Evolutionary conservation across 2,797 vertebrate genomes (phyloP), one percentile per base, ranked within the genome.

Genomic region (Helostoma temminkii): DNA sequence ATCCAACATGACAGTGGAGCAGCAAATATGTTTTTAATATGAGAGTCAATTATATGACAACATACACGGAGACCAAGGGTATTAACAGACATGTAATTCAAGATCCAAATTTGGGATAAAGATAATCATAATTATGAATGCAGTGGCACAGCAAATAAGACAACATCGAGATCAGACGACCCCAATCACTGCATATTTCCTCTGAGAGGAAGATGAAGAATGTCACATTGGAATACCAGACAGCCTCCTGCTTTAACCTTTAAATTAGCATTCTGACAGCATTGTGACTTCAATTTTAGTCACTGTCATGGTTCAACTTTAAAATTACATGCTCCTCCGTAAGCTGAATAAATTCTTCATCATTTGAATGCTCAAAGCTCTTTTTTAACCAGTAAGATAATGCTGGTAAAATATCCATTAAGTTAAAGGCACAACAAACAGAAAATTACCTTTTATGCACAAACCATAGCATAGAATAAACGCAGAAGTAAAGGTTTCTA

Each of bases 121-220:
- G 1, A 48, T 47, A 1, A 67, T 37, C 8, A 69, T 55, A 1
- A 37, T 66, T 14, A 45, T 41, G 49, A 18, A 47, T 57, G 63
- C 56, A 25, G 47, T 0, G 14, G 50, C 49, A 62, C 34, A 59
- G 28, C 22, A 36, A 63, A 63, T 32, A 21, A 57, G 55, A 58
- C 6, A 25, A 36, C 41, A 67, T 53, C 22, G 25, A 19, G 25
- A 65, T 60, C 52, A 50, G 12, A 34, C 43, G 37, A 76, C 46
- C 54, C 70, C 25, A 69, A 37, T 71, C 67, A 62, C 11, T 18
- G 53, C n/a, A 60, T 21, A 54, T 15, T 19, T 68, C 36, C 41
- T 6, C 19, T 45, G 32, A 18, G 39, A 45, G 19, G 26, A n/a
- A n/a, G n/a, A n/a, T n/a, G n/a, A n/a, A n/a, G n/a, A n/a, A n/a